Evolutionary conservation across 2,888 invertebrate species (phyloP).

Genomic region (Plagodis dolabraria): DNA sequence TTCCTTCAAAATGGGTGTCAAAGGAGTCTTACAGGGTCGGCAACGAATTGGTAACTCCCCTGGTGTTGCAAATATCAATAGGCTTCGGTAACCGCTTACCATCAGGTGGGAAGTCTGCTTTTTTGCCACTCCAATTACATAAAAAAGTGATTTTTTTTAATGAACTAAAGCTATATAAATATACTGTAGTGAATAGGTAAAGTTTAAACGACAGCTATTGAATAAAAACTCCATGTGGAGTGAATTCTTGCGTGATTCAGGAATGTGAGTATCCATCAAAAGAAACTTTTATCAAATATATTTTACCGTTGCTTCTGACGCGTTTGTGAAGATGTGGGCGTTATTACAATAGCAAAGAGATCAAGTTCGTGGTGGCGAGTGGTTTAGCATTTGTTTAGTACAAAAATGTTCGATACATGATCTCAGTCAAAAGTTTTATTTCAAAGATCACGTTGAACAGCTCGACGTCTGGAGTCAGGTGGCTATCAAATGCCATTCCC

Average conservation of each 20-base stretch:
- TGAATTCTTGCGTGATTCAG: slow-evolving; percentile 63
- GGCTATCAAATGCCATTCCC: slow-evolving; percentile 46
- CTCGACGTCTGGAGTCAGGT: slow-evolving; percentile 39
- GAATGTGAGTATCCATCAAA: slow-evolving; percentile 59
- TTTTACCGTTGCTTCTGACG: slow-evolving; percentile 32
- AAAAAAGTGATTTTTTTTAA: too few species aligned
- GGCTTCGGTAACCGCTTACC: too few species aligned
- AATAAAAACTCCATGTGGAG: slow-evolving; percentile 58
- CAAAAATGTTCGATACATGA: slow-evolving; percentile 51
- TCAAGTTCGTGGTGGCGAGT: slow-evolving; percentile 39
- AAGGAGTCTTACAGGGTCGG: too few species aligned
- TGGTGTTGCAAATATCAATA: too few species aligned
- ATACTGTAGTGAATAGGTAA: slow-evolving; percentile 49
- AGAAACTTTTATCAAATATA: slow-evolving; percentile 52
- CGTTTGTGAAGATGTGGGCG: slow-evolving; percentile 29
- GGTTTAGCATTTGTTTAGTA: slow-evolving; percentile 34
- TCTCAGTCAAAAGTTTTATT: slow-evolving; percentile 66
- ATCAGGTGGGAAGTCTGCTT: too few species aligned
- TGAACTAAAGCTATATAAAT: too few species aligned
- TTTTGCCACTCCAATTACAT: too few species aligned
- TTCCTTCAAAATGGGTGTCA: too few species aligned
- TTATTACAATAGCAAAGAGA: slow-evolving; percentile 45
- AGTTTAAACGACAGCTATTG: slow-evolving; percentile 65
- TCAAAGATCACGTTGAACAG: slow-evolving; percentile 46
- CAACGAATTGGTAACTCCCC: too few species aligned